These are phyloP conservation scores for Mythimna loreyi DNA, from an alignment of 2,888 invertebrate species.

Conservation along the genomic window DNA sequence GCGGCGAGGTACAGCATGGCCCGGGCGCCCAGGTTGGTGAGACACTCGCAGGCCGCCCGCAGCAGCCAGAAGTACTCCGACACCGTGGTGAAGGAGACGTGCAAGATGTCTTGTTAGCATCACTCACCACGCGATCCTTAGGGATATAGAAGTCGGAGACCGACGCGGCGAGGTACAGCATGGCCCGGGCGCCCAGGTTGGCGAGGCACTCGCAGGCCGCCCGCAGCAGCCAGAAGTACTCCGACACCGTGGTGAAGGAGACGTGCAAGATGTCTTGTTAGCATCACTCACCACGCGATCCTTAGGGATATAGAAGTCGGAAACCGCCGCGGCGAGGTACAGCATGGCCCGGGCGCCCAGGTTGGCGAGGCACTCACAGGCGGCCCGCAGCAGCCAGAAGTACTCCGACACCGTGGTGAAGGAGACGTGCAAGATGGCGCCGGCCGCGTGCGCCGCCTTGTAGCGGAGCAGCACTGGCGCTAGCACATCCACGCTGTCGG, in stretches of 20 bases:
- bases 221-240: conserved; percentile 97
- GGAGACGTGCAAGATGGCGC: conserved; percentile 93
- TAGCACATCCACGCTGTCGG: conserved; percentile 93
- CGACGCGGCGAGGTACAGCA: conserved; percentile 99
- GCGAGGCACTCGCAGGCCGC: conserved; percentile 95
- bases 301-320: conserved; percentile 99
- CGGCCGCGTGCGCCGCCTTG: conserved; percentile 94
- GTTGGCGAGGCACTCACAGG: conserved; percentile 94
- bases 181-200: conserved; percentile 92
- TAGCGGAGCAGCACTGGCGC: conserved; percentile 94
- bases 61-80: conserved; percentile 98
- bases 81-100: conserved; percentile 96
- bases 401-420: conserved; percentile 98
- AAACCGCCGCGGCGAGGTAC: conserved; percentile 99
- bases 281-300: conserved; percentile 95
- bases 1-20: conserved; percentile 98
- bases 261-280: conserved; percentile 91
- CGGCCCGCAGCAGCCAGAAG: conserved; percentile 96
- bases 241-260: conserved; percentile 96
- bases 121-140: conserved; percentile 95
- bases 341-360: conserved; percentile 94
- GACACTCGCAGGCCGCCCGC: conserved; percentile 94
- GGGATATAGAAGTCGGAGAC: conserved; percentile 99
- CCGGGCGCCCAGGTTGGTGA: conserved; percentile 92
- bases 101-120: conserved; percentile 83